Evolutionary conservation across 2,113 vertebrate genomes (phyloP), one percentile per base, ranked within the genome.

Genomic region (Alligator mississippiensis): DNA sequence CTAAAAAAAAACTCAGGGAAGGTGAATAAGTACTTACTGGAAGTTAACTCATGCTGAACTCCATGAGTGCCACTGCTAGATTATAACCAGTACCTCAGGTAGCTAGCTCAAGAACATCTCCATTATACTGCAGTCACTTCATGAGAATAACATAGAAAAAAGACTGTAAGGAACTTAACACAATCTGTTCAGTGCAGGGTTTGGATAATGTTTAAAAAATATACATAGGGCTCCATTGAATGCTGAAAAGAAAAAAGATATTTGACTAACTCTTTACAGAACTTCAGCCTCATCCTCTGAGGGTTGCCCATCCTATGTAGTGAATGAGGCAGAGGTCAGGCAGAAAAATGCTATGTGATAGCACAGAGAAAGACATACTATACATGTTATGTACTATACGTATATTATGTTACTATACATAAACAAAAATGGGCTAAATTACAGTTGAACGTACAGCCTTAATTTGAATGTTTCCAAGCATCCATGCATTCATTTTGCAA

Each of bases 271-370:
- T 24, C 1, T 38, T 88, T 70, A 27, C 77, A 88, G n/a, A 54
- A 70, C 16, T 85, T 94, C 3, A 10, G 54, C 47, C 13, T 75
- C 28, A 63, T 66, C 38, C 47, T 5, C 62, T 34, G 57, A 82
- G 38, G 64, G n/a, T 0, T 0, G 25, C 55, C 62, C 75, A 0
- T 12, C 11, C 3, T 2, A 4, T 17, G 47, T 64, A 63, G 8
- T 70, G 59, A 80, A 77, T 2, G 11, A 82, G 24, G 64, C 57
- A 89, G 22, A 83, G 38, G 34, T 5, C 11, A 87, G 70, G 22
- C 9, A 75, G 38, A 55, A 85, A 88, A 68, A 30, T 9, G 47
- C 47, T 47, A 9, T 47, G 47, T 47, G 47, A 47, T 8, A 47
- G 47, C 47, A 47, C 47, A 47, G 47, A 9, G 47, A 47, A 47